These are phyloP conservation scores for Alviniconcha strummeri DNA, from an alignment of 2,888 invertebrate genomes.

Conservation along the genomic window DNA sequence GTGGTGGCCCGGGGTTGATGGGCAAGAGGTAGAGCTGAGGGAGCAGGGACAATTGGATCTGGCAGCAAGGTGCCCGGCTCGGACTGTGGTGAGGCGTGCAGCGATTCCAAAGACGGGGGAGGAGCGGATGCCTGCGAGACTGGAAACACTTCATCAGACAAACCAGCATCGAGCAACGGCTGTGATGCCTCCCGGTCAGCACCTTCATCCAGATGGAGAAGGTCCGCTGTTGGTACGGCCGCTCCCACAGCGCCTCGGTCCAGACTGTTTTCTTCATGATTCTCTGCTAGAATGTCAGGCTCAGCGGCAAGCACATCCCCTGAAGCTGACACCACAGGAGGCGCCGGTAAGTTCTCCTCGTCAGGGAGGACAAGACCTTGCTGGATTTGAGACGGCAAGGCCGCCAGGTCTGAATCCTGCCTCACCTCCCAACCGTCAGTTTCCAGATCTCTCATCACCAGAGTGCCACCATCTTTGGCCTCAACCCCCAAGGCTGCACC, in stretches of 20 bases:
- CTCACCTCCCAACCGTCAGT: not conserved
- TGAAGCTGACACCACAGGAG: not conserved
- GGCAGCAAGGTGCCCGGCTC: not conserved
- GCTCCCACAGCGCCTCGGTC: not conserved
- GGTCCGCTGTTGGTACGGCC: not conserved
- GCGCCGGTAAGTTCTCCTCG: not conserved
- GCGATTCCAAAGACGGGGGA: conserved; percentile 1
- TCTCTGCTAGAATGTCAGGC: not conserved
- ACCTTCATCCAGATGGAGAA: conserved; percentile 10
- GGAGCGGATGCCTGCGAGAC: conserved; percentile 8
- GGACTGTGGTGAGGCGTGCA: not conserved
- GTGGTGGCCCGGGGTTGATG: not conserved
- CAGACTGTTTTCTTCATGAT: not conserved
- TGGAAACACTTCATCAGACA: not conserved
- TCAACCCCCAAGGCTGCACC: not conserved
- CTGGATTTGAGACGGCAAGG: not conserved
- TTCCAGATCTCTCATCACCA: not conserved
- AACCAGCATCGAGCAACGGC: not conserved
- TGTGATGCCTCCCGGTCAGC: not conserved
- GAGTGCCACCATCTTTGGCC: not conserved
- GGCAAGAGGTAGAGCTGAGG: not conserved
- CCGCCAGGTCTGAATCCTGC: not conserved
- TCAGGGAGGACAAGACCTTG: not conserved
- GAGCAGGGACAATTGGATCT: not conserved
- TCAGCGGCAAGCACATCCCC: not conserved